Evolutionary conservation across 2,113 vertebrate genomes (phyloP).

Genomic region (Erpornis zantholeuca): DNA sequence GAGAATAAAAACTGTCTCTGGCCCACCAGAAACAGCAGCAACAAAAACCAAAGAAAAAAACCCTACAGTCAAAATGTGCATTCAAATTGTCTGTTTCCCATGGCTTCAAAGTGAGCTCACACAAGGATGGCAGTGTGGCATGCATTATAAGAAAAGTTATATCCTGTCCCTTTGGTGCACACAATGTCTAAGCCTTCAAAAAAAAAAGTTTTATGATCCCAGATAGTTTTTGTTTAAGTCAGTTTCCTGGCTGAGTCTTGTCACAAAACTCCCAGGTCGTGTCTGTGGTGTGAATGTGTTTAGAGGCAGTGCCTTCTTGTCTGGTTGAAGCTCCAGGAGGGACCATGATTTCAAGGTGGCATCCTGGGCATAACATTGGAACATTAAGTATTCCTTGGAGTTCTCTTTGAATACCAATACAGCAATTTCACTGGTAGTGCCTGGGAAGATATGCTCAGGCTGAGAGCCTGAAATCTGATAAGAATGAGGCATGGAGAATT

Average conservation of each 20-base stretch:
- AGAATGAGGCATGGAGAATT: accelerated
- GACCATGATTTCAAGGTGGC: not conserved
- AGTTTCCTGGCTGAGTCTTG: not conserved
- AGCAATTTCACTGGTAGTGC: not conserved
- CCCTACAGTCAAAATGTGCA: not conserved
- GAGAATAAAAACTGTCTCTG: not conserved
- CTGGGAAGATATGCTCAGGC: not conserved
- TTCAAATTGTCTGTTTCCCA: not conserved
- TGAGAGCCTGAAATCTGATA: not conserved
- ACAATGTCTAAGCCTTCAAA: not conserved
- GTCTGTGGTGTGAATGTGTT: not conserved
- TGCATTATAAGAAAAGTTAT: not conserved
- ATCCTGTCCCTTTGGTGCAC: not conserved
- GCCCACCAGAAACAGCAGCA: not conserved
- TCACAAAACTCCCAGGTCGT: not conserved
- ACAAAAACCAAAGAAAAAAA: not conserved
- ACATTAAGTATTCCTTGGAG: not conserved
- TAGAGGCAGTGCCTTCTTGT: not conserved
- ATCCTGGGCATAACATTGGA: not conserved
- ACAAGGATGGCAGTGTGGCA: accelerated
- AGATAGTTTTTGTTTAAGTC: not conserved
- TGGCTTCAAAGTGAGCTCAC: not conserved
- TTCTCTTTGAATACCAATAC: not conserved
- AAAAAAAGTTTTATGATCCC: not conserved
- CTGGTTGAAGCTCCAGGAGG: not conserved